Conservation (phyloP, 2,888 invertebrate genomes). For the Mythimna albipuncta region DNA sequence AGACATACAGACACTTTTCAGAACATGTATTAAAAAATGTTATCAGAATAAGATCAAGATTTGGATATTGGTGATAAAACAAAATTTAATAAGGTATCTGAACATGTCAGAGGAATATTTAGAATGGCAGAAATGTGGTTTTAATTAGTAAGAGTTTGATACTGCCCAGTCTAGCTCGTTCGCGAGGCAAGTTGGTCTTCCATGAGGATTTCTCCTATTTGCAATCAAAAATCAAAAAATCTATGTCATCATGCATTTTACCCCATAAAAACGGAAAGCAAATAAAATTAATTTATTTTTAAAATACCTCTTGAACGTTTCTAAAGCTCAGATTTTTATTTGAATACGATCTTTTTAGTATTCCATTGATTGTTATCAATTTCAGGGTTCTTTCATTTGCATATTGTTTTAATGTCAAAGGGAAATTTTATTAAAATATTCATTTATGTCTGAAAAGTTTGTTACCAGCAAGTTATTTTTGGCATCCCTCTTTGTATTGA, state of each 20-base stretch:
- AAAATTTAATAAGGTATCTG: no score
- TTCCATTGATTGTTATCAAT: constrained; percentile 36
- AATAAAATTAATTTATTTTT: neutral
- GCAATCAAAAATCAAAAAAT: no score
- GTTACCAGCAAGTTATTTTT: constrained; percentile 1
- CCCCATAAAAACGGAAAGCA: neutral
- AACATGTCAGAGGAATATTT: no score
- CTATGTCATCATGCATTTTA: neutral
- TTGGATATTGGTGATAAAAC: no score
- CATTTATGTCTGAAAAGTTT: constrained; percentile 6
- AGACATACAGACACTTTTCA: no score
- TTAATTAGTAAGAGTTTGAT: no score
- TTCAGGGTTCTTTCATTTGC: constrained; percentile 19
- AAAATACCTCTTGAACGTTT: neutral
- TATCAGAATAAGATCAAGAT: no score
- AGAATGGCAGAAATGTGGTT: no score
- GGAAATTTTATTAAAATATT: constrained; percentile 24
- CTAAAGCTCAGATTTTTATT: constrained; percentile 1
- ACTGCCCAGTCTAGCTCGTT: no score
- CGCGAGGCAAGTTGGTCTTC: no score
- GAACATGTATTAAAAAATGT: no score
- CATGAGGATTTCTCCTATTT: no score
- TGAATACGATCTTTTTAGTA: constrained; percentile 6
- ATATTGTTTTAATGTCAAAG: constrained; percentile 28
- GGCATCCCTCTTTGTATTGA: constrained; percentile 4